These are phyloP conservation scores for Plumapathes pennacea DNA, from an alignment of 92 coral and sea anemone species.

Conservation along the genomic window DNA sequence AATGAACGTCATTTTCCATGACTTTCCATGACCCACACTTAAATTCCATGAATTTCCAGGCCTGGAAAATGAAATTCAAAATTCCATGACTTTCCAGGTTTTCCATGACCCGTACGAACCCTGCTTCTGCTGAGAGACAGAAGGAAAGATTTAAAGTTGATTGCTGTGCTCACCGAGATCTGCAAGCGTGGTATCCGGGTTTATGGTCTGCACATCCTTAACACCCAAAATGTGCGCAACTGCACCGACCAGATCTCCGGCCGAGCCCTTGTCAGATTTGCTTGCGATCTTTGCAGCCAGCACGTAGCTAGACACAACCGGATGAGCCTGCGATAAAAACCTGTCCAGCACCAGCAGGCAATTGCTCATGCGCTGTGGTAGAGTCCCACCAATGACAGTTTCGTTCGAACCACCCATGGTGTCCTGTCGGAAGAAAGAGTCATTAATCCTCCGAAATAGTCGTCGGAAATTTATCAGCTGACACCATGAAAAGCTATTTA, in stretches of 20 bases:
- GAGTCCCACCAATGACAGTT: slow-evolving; percentile 79
- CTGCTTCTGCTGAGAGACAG: neutral
- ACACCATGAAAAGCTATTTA: no score
- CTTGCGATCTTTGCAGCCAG: slow-evolving; percentile 62
- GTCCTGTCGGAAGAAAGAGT: no score
- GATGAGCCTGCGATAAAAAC: slow-evolving; percentile 76
- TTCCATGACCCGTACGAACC: neutral
- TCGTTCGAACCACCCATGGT: slow-evolving; percentile 90
- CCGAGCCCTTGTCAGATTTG: slow-evolving; percentile 65
- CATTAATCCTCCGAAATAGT: no score
- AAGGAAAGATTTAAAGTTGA: no score
- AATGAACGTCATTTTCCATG: no score
- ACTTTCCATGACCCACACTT: no score
- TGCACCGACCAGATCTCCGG: slow-evolving; percentile 69
- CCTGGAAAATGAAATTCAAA: no score
- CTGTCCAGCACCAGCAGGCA: slow-evolving; percentile 78
- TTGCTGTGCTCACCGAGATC: slow-evolving; percentile 65
- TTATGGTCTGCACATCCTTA: slow-evolving; percentile 60
- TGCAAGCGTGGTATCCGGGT: slow-evolving; percentile 75
- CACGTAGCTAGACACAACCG: slow-evolving; percentile 76
- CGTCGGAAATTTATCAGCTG: no score
- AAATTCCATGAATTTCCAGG: no score
- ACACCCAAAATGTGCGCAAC: slow-evolving; percentile 79
- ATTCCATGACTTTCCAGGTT: no score
- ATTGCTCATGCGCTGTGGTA: slow-evolving; percentile 92